Base-by-base conservation (phyloP, 2,888 invertebrate species). In the Rhamnusium bicolor region DNA sequence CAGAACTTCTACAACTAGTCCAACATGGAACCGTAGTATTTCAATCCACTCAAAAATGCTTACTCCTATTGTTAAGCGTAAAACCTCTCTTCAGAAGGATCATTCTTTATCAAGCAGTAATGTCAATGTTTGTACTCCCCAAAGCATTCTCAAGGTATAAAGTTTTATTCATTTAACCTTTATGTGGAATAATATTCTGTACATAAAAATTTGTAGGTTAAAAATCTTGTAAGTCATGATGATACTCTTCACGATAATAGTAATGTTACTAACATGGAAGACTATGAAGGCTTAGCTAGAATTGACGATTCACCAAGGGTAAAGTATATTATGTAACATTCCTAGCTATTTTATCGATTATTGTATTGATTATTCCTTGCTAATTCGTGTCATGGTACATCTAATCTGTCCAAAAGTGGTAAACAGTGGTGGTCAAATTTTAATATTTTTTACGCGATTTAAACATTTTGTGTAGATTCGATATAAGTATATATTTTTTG, bases 111-210 rank as follows among this genome's bases (percentile, higher is more conserved):
- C 61, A 16, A 61, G 21, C 10, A 16, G 54, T 14, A 69, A 58
- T 70, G 79, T 65, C 12, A 85, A 87, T 7, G 86, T 88, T 0
- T 88, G 86, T 0, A 92, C 92, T 0, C 93, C 93, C 0, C 92
- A 92, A 70, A 93, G 93, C 72, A 93, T 93, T 79, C 87, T 93
- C 8, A 93, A 93, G 89, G 92, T 91, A 78, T 72, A 14, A 40
- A 19, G 27, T 8, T 21, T 21, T 21, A 53, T 10, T 46, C 6
- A 21, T n/a, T n/a, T n/a, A n/a, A n/a, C n/a, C n/a, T 10, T 19
- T n/a, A 47, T 8, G 47, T 56, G 18, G 62, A 53, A 68, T 32
- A 14, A 27, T 47, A 49, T 21, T 29, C 18, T 58, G 10, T n/a
- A n/a, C 2, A 0, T 0, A 40, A 40, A n/a, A 16, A 58, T 65